These are phyloP conservation scores for Polydrusus cervinus DNA, from an alignment of 2,888 invertebrate genomes.

Conservation along the genomic window DNA sequence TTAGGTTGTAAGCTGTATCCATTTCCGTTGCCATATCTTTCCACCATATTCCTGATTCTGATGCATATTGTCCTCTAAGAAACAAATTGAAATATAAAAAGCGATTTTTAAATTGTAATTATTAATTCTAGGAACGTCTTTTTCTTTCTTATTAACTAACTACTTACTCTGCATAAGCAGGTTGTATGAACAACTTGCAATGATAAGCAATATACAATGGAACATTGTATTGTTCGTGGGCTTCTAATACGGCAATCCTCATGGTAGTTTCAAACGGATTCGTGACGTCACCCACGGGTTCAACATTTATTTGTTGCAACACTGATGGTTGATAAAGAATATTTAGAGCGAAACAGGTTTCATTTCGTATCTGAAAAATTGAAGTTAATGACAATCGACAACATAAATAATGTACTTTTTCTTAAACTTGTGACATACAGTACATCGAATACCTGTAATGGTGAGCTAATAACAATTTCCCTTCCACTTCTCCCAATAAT, in stretches of 20 bases:
- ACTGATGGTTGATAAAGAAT: slow-evolving; percentile 83
- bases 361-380: slow-evolving; percentile 79
- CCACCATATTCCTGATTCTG: slow-evolving; percentile 86
- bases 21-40: slow-evolving; percentile 81
- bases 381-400: too few species aligned
- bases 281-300: slow-evolving; percentile 78
- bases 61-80: slow-evolving; percentile 82
- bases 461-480: slow-evolving; percentile 80
- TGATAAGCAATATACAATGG: slow-evolving; percentile 88
- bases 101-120: too few species aligned
- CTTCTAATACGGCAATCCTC: slow-evolving; percentile 82
- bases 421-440: too few species aligned
- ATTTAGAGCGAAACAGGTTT: slow-evolving; percentile 84
- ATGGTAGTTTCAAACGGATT: slow-evolving; percentile 86
- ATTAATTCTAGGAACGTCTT: too few species aligned
- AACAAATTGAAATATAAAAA: slow-evolving; percentile 51
- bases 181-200: slow-evolving; percentile 83
- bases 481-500: slow-evolving; percentile 74
- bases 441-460: slow-evolving; percentile 77
- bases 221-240: slow-evolving; percentile 83
- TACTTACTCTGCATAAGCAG: slow-evolving; percentile 82
- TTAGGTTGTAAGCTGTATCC: slow-evolving; percentile 79
- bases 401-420: too few species aligned
- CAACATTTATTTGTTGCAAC: slow-evolving; percentile 78
- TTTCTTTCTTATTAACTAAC: too few species aligned